phyloP scores from a whole-genome alignment of 2,797 vertebrate species.

The Pseudochirops cupreus region DNA sequence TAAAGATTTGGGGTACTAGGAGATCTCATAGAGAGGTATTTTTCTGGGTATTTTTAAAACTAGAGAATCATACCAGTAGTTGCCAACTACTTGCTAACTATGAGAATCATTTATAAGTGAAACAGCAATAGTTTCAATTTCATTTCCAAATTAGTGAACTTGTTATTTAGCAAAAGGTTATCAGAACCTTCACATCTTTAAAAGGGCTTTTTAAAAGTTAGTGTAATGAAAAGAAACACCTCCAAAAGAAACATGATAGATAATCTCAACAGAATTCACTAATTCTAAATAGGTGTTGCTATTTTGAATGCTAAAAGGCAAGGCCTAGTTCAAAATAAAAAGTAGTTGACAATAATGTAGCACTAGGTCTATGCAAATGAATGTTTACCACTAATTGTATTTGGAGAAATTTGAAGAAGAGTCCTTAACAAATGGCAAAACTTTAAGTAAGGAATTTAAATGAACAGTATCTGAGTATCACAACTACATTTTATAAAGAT shows the following conservation, averaged over 20 bases:
- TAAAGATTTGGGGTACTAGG: neutral
- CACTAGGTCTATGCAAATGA: neutral
- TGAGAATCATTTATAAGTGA: constrained; percentile 3
- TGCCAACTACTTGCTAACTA: constrained; percentile 17
- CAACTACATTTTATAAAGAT: constrained; percentile 72
- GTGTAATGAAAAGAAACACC: neutral
- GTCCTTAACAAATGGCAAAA: constrained; percentile 59
- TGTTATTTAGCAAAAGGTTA: constrained; percentile 21
- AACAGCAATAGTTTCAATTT: constrained; percentile 32
- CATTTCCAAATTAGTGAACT: constrained; percentile 26
- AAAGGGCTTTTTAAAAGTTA: constrained; percentile 9
- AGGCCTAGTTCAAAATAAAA: neutral
- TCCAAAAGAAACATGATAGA: neutral
- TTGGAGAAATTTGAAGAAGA: constrained; percentile 56
- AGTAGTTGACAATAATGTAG: neutral
- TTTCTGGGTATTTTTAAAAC: neutral
- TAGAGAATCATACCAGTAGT: neutral
- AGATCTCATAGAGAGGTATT: neutral
- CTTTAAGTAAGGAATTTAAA: constrained; percentile 64
- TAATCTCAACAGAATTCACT: neutral
- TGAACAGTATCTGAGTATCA: constrained; percentile 74
- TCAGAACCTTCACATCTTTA: constrained; percentile 30
- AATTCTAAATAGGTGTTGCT: neutral
- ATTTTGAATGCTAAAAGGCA: neutral
- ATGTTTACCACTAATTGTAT: constrained; percentile 41